These are phyloP conservation scores for Idaea aversata DNA, from an alignment of 2,888 invertebrate genomes.

Conservation along the genomic window DNA sequence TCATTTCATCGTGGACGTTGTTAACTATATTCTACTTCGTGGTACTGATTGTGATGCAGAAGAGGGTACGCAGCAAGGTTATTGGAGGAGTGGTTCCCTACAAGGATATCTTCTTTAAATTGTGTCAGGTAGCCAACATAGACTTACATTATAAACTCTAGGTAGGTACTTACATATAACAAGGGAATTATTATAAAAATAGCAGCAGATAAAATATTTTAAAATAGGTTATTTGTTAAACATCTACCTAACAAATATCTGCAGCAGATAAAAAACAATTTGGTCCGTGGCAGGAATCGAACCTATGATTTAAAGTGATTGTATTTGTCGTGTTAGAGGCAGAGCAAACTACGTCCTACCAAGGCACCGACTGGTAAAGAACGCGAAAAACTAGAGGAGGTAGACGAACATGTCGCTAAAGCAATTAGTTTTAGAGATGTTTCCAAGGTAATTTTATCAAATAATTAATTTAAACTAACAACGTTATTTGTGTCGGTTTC, in stretches of 20 bases:
- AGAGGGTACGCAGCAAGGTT: conserved; percentile 54
- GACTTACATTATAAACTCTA: too few relatives aligned
- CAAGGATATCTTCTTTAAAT: conserved; percentile 62
- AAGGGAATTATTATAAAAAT: too few relatives aligned
- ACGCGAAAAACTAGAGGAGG: conserved; percentile 55
- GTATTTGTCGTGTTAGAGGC: conserved; percentile 35
- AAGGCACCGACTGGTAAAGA: conserved; percentile 44
- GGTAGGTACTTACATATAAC: conserved; percentile 28
- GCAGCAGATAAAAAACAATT: too few relatives aligned
- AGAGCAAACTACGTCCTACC: conserved; percentile 37
- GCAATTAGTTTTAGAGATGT: conserved; percentile 61
- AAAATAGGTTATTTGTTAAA: too few relatives aligned
- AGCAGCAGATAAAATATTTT: too few relatives aligned
- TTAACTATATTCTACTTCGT: conserved; percentile 54
- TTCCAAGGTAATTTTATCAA: conserved; percentile 47
- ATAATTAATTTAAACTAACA: too few relatives aligned
- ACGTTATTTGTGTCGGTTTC: too few relatives aligned
- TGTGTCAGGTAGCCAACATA: conserved; percentile 28
- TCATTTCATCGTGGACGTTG: conserved; percentile 50
- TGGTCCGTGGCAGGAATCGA: too few relatives aligned
- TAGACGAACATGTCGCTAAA: conserved; percentile 63
- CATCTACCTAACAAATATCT: too few relatives aligned
- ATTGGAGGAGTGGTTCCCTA: conserved; percentile 67
- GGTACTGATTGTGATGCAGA: conserved; percentile 61
- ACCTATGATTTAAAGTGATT: too few relatives aligned